phyloP scores from a whole-genome alignment of 2,888 invertebrate genomes.

The Diadromus collaris region DNA sequence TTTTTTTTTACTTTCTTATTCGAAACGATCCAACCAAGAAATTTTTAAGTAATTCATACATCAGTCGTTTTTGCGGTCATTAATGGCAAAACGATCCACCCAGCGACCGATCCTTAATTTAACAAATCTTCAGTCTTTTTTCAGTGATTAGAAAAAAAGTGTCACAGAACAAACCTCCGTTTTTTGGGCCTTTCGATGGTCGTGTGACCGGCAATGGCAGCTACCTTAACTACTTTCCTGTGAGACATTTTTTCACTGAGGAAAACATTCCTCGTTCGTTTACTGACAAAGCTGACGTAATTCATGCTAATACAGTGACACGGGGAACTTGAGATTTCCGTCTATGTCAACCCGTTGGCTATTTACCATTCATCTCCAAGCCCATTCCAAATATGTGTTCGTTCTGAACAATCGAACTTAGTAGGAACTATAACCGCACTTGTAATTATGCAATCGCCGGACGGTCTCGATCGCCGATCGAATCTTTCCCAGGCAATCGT shows the following conservation, averaged over 20 bases:
- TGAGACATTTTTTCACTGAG: background rate
- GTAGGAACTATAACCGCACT: slow-evolving; percentile 24
- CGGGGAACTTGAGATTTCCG: background rate
- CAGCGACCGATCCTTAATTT: too few relatives aligned
- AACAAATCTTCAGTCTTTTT: too few relatives aligned
- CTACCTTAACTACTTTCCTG: background rate
- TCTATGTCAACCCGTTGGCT: background rate
- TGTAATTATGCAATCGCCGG: background rate
- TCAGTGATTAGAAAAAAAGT: too few relatives aligned
- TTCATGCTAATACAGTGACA: background rate
- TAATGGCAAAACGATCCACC: too few relatives aligned
- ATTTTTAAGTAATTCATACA: too few relatives aligned
- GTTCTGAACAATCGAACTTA: slow-evolving; percentile 22
- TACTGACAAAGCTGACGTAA: background rate
- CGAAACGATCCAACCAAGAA: too few relatives aligned
- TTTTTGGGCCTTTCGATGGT: too few relatives aligned
- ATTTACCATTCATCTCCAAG: background rate
- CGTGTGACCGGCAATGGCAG: too few relatives aligned
- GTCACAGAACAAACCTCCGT: too few relatives aligned
- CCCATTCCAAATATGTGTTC: too few relatives aligned
- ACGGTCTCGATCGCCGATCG: background rate
- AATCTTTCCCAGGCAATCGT: background rate
- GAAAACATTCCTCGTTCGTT: background rate
- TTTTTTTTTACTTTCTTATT: too few relatives aligned
- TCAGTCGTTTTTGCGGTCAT: too few relatives aligned